Conservation (phyloP, 2,888 invertebrate genomes). For the Leptinotarsa rubiginosa region DNA sequence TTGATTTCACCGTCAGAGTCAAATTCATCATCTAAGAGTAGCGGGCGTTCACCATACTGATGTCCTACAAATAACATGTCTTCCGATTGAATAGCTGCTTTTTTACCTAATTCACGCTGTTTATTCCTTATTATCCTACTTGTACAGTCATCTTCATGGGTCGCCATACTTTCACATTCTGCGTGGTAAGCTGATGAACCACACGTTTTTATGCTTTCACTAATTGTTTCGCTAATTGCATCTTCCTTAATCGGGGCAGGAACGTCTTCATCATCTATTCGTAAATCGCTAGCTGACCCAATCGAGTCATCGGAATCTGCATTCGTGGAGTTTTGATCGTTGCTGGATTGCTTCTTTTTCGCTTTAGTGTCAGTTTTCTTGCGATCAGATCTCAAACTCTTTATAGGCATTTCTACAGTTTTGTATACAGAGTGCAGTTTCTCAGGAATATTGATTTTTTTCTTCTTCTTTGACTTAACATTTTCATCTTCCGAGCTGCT, state of each 20-base stretch:
- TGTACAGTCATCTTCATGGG: slow-evolving; percentile 71
- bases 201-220: slow-evolving; percentile 75
- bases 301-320: slow-evolving; percentile 76
- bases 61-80: slow-evolving; percentile 77
- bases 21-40: slow-evolving; percentile 83
- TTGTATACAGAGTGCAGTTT: slow-evolving; percentile 70
- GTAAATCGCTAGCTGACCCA: slow-evolving; percentile 78
- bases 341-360: slow-evolving; percentile 57
- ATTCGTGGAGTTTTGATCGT: slow-evolving; percentile 57
- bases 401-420: slow-evolving; percentile 66
- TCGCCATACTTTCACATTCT: slow-evolving; percentile 78
- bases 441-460: slow-evolving; percentile 68
- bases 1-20: slow-evolving; percentile 71
- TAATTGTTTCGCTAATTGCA: slow-evolving; percentile 70
- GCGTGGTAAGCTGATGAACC: slow-evolving; percentile 79
- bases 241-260: slow-evolving; percentile 66
- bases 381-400: slow-evolving; percentile 68
- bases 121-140: slow-evolving; percentile 68
- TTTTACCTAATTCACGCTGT: slow-evolving; percentile 66
- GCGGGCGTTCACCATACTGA: slow-evolving; percentile 80
- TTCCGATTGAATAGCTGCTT: slow-evolving; percentile 61
- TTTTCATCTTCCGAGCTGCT: slow-evolving; percentile 68
- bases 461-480: slow-evolving; percentile 61
- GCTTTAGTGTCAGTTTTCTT: slow-evolving; percentile 52
- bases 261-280: slow-evolving; percentile 68